Evolutionary conservation across 2,888 invertebrate genomes (phyloP), one percentile per base, ranked within the genome.

Genomic region (Heliothis peltigera): DNA sequence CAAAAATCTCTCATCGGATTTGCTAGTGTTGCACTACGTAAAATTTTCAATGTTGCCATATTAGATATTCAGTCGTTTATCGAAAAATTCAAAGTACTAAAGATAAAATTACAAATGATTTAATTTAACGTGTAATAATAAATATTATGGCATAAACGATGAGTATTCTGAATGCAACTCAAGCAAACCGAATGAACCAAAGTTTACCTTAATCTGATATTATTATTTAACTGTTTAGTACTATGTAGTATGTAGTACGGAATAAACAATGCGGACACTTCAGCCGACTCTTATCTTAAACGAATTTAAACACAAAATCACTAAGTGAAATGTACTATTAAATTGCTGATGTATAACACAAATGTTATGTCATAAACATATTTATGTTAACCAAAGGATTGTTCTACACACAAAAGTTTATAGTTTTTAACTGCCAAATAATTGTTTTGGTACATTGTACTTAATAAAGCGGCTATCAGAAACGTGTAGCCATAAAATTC

Each of bases 381-480:
- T 48, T 48, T 22, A 22, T 48, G 22, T 48, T 25, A 32, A 22
- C 22, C 60, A 53, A 48, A 35, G n/a, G 25, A 48, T 49, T 69
- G 43, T 61, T 67, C 1, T 28, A 47, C 15, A n/a, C 10, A 42
- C 17, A 67, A 21, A 32, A 49, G 42, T n/a, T 25, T 39, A 42
- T 47, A 10, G 28, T 49, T 48, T 71, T 25, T 6, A 53, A 53
- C 53, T 57, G 54, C 32, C 58, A 53, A 44, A 54, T 10, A 49
- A 35, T 12, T 54, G 25, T 55, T 64, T 49, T 52, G 2, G 39
- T 54, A 64, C 42, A 44, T 44, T 71, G 39, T 68, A 54, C 49
- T 51, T 55, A 70, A 59, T 70, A 72, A 72, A 70, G 15, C 7
- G 21, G 12, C 5, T 46, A 19, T 25, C 17, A 17, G 32, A 25